Conservation (phyloP, 1,140 invertebrate species). For the Drosophila arawakana region DNA sequence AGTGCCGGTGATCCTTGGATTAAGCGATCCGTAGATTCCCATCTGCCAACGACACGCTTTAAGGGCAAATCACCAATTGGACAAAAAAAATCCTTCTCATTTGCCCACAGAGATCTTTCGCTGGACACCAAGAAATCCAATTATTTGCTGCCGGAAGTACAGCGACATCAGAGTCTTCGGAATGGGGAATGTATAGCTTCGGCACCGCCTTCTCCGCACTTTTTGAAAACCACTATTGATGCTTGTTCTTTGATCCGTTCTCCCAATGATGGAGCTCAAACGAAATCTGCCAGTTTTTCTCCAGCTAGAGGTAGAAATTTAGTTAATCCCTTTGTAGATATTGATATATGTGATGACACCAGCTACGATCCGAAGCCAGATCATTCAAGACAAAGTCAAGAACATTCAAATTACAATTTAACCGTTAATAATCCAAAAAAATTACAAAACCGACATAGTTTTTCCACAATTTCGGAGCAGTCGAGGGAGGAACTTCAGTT, state of each 20-base stretch:
- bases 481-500: constrained; percentile 71
- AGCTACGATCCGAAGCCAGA: constrained; percentile 18
- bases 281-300: constrained; percentile 67
- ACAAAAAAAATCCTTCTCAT: constrained; percentile 49
- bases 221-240: constrained; percentile 47
- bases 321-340: constrained; percentile 52
- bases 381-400: constrained; percentile 17
- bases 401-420: constrained; percentile 40
- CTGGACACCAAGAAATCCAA: constrained; percentile 39
- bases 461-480: constrained; percentile 67
- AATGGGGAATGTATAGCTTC: constrained; percentile 51
- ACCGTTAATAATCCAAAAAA: constrained; percentile 51
- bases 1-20: constrained; percentile 65
- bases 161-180: constrained; percentile 30
- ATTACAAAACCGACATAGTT: constrained; percentile 74
- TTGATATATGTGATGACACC: constrained; percentile 37
- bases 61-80: constrained; percentile 37
- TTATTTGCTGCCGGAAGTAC: constrained; percentile 41
- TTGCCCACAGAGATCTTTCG: constrained; percentile 29
- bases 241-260: constrained; percentile 35
- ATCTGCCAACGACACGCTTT: constrained; percentile 10
- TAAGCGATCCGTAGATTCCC: constrained; percentile 47
- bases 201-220: constrained; percentile 67
- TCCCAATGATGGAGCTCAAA: constrained; percentile 33
- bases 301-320: constrained; percentile 61